Conservation (phyloP, 2,797 vertebrate genomes). For the Trematomus bernacchii region DNA sequence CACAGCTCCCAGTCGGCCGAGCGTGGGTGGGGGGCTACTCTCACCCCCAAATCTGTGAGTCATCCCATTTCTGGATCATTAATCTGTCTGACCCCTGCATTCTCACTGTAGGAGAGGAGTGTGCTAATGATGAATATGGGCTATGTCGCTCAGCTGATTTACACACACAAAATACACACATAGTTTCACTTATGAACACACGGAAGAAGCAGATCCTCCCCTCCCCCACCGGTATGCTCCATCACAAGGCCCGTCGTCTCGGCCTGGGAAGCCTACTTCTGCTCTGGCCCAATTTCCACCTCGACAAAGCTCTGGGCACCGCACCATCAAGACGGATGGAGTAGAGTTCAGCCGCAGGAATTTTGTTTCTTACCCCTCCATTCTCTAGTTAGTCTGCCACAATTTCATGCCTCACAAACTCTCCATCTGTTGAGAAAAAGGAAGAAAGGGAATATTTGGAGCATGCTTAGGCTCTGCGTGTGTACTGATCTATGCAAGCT, state of each 20-base stretch:
- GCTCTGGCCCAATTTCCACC: conserved; percentile 66
- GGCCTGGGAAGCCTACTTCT: conserved; percentile 50
- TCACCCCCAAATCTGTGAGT: conserved; percentile 75
- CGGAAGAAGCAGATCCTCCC: conserved; percentile 39
- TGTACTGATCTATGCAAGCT: conserved; percentile 46
- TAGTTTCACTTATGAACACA: conserved; percentile 26
- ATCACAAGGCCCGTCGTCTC: conserved; percentile 39
- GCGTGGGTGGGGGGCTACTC: conserved; percentile 62
- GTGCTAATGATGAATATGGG: conserved; percentile 65
- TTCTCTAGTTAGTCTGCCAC: conserved; percentile 49
- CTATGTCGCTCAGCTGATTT: conserved; percentile 50
- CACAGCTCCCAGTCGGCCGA: conserved; percentile 44
- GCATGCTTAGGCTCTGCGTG: conserved; percentile 42
- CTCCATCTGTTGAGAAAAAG: conserved; percentile 63
- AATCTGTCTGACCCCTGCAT: conserved; percentile 74
- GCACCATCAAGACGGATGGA: conserved; percentile 61
- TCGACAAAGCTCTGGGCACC: conserved; percentile 56
- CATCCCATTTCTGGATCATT: conserved; percentile 73
- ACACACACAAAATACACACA: conserved; percentile 28
- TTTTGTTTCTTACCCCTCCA: conserved; percentile 48
- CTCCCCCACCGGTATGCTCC: conserved; percentile 61
- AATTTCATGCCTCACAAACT: conserved; percentile 76
- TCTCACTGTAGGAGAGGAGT: conserved; percentile 60
- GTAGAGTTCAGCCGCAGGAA: conserved; percentile 60
- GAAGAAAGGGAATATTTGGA: conserved; percentile 55